A percentile compares a stretch with the other conserved stretches of the same genome.
These are phyloP conservation scores for Cremastinae sp. DNA, from an alignment of 2,888 invertebrate species.

Conservation along the genomic window DNA sequence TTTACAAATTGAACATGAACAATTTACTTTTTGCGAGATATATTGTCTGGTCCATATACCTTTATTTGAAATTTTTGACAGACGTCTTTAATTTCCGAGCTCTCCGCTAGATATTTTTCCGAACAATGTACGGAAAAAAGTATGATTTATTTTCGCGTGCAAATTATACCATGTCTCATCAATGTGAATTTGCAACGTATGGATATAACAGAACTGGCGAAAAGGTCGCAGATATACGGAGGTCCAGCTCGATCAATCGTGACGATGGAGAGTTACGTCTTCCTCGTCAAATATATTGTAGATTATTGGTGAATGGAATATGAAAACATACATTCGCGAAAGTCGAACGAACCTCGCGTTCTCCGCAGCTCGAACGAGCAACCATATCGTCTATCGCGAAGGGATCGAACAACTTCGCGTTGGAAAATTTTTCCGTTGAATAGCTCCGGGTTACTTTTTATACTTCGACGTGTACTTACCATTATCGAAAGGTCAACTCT, in stretches of 20 bases:
- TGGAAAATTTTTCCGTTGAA: constrained; percentile 42
- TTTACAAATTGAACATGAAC: too few species aligned
- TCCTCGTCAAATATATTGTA: constrained; percentile 16
- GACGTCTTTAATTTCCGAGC: too few species aligned
- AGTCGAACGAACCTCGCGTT: constrained; percentile 18
- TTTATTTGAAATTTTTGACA: too few species aligned
- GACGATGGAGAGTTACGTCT: constrained; percentile 48
- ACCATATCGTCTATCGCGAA: constrained; percentile 13
- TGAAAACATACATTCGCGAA: constrained; percentile 6
- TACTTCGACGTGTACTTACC: constrained; percentile 43
- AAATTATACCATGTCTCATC: too few species aligned
- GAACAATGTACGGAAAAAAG: too few species aligned
- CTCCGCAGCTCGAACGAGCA: constrained; percentile 1
- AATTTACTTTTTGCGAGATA: too few species aligned
- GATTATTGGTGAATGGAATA: constrained; percentile 16
- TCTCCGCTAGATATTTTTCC: too few species aligned
- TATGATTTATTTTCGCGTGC: too few species aligned
- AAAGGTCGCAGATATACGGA: constrained; percentile 58
- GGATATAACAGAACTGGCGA: constrained; percentile 20
- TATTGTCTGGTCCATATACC: too few species aligned
- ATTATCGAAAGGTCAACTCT: constrained; percentile 58
- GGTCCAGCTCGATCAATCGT: constrained; percentile 58
- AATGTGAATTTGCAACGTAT: neutral
- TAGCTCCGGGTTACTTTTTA: constrained; percentile 27
- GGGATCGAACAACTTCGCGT: constrained; percentile 31